These are phyloP conservation scores for Dexiosoma caninum DNA, from an alignment of 2,888 invertebrate species.

Conservation along the genomic window DNA sequence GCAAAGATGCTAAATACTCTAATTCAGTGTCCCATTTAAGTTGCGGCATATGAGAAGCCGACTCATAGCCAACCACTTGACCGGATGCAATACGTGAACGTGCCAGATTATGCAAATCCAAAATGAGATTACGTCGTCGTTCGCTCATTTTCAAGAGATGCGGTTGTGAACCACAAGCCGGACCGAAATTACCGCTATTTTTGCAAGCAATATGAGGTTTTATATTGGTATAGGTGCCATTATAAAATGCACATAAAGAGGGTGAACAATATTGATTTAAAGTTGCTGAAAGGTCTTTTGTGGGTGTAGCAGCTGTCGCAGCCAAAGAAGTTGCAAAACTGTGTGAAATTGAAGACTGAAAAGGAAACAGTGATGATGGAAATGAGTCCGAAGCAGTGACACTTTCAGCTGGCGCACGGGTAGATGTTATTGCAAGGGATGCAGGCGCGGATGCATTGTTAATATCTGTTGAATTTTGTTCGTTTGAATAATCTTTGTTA, in stretches of 20 bases:
- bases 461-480: neutral
- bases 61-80: conserved; percentile 68
- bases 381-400: neutral
- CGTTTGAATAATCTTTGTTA: neutral
- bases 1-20: conserved; percentile 72
- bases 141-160: conserved; percentile 72
- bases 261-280: conserved; percentile 69
- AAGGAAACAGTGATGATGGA: conserved; percentile 7
- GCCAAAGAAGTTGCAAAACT: neutral
- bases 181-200: conserved; percentile 69
- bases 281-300: neutral
- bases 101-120: conserved; percentile 75
- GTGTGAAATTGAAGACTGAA: neutral
- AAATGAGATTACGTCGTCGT: conserved; percentile 71
- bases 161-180: conserved; percentile 68
- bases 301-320: conserved; percentile 10
- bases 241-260: conserved; percentile 71
- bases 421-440: neutral
- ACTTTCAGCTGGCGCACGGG: conserved; percentile 1
- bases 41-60: conserved; percentile 73
- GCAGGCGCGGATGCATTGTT: conserved; percentile 11
- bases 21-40: conserved; percentile 75
- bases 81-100: conserved; percentile 74
- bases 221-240: conserved; percentile 69
- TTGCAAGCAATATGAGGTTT: conserved; percentile 71